Evolutionary conservation across 2,797 vertebrate genomes (phyloP), one percentile per base, ranked within the genome.

Genomic region (Syncerus caffer): DNA sequence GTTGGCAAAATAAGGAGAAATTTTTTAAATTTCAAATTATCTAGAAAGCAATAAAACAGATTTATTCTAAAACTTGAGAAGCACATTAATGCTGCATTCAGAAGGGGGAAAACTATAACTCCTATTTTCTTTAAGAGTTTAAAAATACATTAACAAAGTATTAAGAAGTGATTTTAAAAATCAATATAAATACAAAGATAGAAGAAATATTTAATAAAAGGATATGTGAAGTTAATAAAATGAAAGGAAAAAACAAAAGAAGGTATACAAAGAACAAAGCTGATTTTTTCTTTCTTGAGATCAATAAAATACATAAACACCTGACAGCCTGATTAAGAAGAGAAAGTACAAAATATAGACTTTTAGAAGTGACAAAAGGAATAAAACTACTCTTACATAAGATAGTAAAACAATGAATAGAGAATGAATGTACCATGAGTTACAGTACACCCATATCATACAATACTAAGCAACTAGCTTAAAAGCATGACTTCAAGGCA

Each of bases 161-260:
- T 86, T 62, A 78, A 74, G 50, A 74, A 16, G 62, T 17, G 38
- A 89, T 53, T 80, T 80, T 34, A 42, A 45, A 85, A 92, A 29
- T 58, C 57, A 92, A 50, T 4, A 51, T 76, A 89, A 85, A 67
- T 79, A 86, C 50, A 55, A 55, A 53, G 83, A 67, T 2, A 57
- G 60, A 76, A 82, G 60, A 53, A 13, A 38, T 80, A 58, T 86
- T 88, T 96, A 64, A 87, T 88, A 21, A 51, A 90, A 50, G 19
- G 45, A 96, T 93, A 93, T n/a, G 45, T 34, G 12, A 96, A 64
- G 92, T 74, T 50, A 93, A 80, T 89, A 14, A 89, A 82, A 50
- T n/a, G 45, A 64, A 85, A 90, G 64, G 47, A 71, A 93, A 19
- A 95, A 74, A 53, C 9, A 53, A 95, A n/a, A 78, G 12, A 85